Conservation (phyloP, 2,113 vertebrate genomes). For the Cololabis saira region DNA sequence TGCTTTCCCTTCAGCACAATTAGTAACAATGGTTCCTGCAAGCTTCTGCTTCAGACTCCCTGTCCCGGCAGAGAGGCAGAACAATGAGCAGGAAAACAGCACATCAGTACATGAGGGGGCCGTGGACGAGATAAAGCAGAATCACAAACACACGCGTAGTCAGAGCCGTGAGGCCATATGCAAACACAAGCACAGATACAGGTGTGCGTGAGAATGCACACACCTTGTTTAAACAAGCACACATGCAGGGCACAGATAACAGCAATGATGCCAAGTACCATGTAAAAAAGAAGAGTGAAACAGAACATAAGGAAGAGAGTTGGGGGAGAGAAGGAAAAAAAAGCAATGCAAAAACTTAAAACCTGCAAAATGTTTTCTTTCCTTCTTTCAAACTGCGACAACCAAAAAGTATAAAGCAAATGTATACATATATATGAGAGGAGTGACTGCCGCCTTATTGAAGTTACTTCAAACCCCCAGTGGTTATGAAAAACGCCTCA, state of each 20-base stretch:
- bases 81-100: constrained; percentile 60
- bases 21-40: constrained; percentile 57
- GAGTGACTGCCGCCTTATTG: neutral
- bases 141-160: constrained; percentile 1
- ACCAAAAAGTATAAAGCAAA: too few species aligned
- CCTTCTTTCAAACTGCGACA: neutral
- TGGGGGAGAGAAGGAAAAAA: too few species aligned
- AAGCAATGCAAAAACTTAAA: neutral
- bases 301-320: neutral
- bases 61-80: constrained; percentile 14
- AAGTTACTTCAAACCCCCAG: constrained; percentile 1
- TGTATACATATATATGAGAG: too few species aligned
- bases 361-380: neutral
- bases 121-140: constrained; percentile 6
- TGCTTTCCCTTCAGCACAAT: constrained; percentile 29
- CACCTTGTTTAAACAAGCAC: constrained; percentile 25
- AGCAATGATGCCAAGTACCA: neutral
- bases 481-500: constrained; percentile 4
- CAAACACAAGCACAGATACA: constrained; percentile 48
- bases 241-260: constrained; percentile 4
- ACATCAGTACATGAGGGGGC: constrained; percentile 24
- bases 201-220: constrained; percentile 18
- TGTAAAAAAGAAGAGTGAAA: neutral
- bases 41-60: constrained; percentile 28
- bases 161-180: neutral